phyloP scores from a whole-genome alignment of 2,113 vertebrate genomes.

The Sus scrofa region DNA sequence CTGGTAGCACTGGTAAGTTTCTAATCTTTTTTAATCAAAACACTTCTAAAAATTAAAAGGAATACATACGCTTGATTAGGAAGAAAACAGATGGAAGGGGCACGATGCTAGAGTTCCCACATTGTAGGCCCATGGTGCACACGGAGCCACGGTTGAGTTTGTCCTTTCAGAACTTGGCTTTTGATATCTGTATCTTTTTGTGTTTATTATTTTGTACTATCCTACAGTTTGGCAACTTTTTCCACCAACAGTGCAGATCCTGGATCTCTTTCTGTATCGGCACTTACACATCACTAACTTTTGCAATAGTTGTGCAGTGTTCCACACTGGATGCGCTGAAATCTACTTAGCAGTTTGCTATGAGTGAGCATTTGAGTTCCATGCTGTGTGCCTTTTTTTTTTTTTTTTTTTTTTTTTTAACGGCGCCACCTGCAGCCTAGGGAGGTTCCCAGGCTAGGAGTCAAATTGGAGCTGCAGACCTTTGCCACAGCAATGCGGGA shows the following conservation, averaged over 20 bases:
- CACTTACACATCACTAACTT: background rate
- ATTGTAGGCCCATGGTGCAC: background rate
- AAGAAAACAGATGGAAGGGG: background rate
- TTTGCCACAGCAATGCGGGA: no score
- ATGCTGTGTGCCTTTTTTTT: background rate
- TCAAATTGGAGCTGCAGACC: no score
- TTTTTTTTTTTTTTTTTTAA: no score
- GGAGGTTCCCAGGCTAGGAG: no score
- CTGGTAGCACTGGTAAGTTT: background rate
- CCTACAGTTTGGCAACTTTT: background rate
- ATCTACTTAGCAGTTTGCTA: background rate
- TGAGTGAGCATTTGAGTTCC: background rate
- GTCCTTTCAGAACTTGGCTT: background rate
- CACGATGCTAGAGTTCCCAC: background rate
- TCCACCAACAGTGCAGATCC: background rate
- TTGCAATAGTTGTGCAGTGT: fast-evolving
- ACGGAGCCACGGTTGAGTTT: fast-evolving
- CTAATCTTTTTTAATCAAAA: background rate
- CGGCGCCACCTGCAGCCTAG: no score
- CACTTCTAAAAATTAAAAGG: background rate
- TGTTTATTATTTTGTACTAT: background rate
- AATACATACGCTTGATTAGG: background rate
- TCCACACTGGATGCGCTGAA: fast-evolving
- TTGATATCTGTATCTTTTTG: no score
- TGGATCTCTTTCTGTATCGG: background rate